Evolutionary conservation across 2,888 invertebrate species (phyloP), one percentile per base, ranked within the genome.

Genomic region (Drymonia ruficornis): DNA sequence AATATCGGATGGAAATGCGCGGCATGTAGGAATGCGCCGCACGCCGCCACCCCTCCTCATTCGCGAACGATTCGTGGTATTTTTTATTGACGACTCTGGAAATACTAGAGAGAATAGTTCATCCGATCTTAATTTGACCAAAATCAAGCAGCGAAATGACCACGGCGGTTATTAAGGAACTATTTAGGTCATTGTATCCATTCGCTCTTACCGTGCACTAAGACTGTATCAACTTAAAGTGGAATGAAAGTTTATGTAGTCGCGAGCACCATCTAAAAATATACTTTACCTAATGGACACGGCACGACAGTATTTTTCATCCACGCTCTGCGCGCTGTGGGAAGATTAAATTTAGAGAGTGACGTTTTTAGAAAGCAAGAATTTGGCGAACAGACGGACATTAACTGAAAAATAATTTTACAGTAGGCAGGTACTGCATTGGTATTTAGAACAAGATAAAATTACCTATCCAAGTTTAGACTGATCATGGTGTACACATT

Each of bases 1-100:
- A 92, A 92, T 92, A 92, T 91, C 89, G 91, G 91, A 92, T 91
- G 91, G 91, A 92, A 91, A 91, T 92, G 91, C 89, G 89, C 89
- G 92, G 92, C 90, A 92, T 91, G 91, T 91, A 89, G 92, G 92
- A 92, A 92, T 91, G 90, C 89, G 90, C 89, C 89, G 85, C 86
- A 81, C 87, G 84, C 88, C 87, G 76, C n/a, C n/a, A 2, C 89
- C 87, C 86, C 86, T 85, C 82, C 83, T 86, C 84, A 87, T 84
- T 87, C 87, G 87, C 84, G 84, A 90, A 84, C 90, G 84, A 92
- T 91, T 89, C 89, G 83, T 87, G 91, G 91, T 86, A 91, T 92
- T 91, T 92, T 92, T 92, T 92, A 92, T 90, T 88, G 91, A 91
- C 89, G 89, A 90, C 89, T 89, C 84, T 81, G 77, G 83, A 85